Base-by-base conservation (phyloP, 2,113 vertebrate genomes). In the Fukomys damarensis region DNA sequence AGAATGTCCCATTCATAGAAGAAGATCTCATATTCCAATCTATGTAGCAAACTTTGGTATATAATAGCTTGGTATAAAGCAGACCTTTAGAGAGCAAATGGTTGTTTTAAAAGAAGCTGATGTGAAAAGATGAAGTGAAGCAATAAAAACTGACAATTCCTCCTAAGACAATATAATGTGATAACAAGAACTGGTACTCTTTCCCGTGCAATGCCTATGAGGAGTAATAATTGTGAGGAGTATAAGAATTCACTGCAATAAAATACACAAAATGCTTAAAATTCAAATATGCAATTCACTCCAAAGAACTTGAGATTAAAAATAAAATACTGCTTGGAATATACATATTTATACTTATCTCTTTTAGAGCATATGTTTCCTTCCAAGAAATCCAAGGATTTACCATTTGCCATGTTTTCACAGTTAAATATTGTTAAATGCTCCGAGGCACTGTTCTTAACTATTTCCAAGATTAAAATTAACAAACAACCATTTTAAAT, bases 401-500 rank as follows among this genome's bases (percentile, higher is more conserved):
- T 94, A 59, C 52, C n/a, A 49, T 82, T 86, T 84, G 66, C 63
- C 46, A 6, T n/a, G 65, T 61, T 96, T 93, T n/a, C 91, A 86
- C 20, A 70, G 76, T 80, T 93, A 90, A 98, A 96, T 85, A 90
- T 93, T 96, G 13, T 92, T 86, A 93, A 96, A 28, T 16, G 86
- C 52, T 90, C 3, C 32, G 93, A 96, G 86, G 91, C 63, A 92
- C 61, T 82, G 30, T 93, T 97, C 8, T 72, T 52, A 38, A 93
- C 91, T 95, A 94, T 92, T 95, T 97, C 95, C 87, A 91, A 95
- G 46, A 97, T 93, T 77, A 80, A 91, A 93, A 95, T 54, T 97
- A 90, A 94, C 41, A 81, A 65, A 90, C 90, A 80, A 58, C 86
- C 85, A 20, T 83, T 97, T 95, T 95, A 94, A 96, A 82, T 76